A percentile compares a stretch with the other conserved stretches of the same genome.
Conservation (phyloP, 1,140 invertebrate genomes). For the Xylocopa sonorina region DNA sequence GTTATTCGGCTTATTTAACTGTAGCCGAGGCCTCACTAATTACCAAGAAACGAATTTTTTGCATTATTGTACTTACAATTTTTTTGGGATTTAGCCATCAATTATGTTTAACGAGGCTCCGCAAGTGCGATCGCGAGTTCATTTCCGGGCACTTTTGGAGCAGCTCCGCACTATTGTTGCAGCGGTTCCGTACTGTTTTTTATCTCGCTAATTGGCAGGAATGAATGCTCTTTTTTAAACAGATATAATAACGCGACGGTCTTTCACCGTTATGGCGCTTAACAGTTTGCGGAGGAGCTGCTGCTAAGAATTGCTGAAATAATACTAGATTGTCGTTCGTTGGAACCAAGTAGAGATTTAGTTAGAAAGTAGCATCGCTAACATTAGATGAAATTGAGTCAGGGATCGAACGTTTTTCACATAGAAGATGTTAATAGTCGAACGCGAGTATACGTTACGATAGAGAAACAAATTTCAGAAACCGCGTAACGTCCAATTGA, state of each 20-base stretch:
- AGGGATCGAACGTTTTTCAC: too few species aligned
- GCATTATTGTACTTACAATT: too few species aligned
- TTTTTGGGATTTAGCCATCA: too few species aligned
- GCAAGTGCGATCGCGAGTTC: not conserved
- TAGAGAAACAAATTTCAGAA: too few species aligned
- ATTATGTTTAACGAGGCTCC: constrained; percentile 4
- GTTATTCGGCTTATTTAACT: too few species aligned
- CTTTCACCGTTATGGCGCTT: not conserved
- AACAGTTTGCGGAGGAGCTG: not conserved
- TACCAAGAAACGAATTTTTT: too few species aligned
- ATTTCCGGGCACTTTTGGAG: constrained; percentile 14
- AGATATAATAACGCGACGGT: not conserved
- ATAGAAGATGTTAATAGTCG: too few species aligned
- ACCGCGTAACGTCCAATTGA: too few species aligned
- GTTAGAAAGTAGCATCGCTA: not conserved
- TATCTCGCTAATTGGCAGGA: constrained; percentile 7
- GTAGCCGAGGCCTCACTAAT: too few species aligned
- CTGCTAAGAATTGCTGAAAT: not conserved
- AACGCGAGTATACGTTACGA: too few species aligned
- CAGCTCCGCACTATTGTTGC: not conserved
- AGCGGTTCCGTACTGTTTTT: constrained; percentile 2
- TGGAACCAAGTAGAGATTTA: not conserved
- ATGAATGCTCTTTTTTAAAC: not conserved
- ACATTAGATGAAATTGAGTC: too few species aligned
- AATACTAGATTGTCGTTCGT: not conserved